phyloP scores from a whole-genome alignment of 53 echinoderm and acorn worm species.

The Echinometra lucunter region DNA sequence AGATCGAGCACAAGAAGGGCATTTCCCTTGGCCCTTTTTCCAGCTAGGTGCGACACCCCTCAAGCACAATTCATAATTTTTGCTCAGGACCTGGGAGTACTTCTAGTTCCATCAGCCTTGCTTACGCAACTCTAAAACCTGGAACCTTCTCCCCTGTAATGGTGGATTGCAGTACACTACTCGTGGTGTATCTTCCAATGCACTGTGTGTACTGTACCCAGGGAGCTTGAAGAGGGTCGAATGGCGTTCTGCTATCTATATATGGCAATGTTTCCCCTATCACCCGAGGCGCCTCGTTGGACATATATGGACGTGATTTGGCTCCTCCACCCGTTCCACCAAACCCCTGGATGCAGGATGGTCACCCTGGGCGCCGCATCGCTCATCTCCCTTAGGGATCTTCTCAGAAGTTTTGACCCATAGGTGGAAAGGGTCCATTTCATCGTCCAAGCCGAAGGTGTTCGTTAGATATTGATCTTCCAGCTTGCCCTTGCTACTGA shows the following conservation, averaged over 20 bases:
- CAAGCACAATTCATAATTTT: neutral
- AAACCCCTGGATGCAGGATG: slow-evolving; percentile 31
- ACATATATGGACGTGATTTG: slow-evolving; percentile 61
- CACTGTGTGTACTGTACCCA: neutral
- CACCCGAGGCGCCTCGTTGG: slow-evolving; percentile 57
- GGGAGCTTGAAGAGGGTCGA: slow-evolving; percentile 15
- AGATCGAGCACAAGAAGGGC: neutral
- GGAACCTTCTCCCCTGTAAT: neutral
- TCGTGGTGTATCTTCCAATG: neutral
- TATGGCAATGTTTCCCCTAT: slow-evolving; percentile 46
- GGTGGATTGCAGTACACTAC: neutral
- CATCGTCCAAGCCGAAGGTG: neutral
- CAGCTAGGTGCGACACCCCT: slow-evolving; percentile 41
- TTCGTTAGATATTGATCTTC: neutral
- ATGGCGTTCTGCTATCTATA: slow-evolving; percentile 44
- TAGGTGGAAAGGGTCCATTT: neutral
- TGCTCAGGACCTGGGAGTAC: neutral
- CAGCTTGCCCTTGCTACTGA: neutral
- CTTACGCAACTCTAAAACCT: neutral
- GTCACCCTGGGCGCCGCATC: neutral
- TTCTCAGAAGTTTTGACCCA: slow-evolving; percentile 39
- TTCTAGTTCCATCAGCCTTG: neutral
- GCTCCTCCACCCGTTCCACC: slow-evolving; percentile 24
- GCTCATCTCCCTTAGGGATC: slow-evolving; percentile 65
- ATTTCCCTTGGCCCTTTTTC: neutral